phyloP scores from a whole-genome alignment of 2,797 vertebrate species.

The Sebastes cheni region DNA sequence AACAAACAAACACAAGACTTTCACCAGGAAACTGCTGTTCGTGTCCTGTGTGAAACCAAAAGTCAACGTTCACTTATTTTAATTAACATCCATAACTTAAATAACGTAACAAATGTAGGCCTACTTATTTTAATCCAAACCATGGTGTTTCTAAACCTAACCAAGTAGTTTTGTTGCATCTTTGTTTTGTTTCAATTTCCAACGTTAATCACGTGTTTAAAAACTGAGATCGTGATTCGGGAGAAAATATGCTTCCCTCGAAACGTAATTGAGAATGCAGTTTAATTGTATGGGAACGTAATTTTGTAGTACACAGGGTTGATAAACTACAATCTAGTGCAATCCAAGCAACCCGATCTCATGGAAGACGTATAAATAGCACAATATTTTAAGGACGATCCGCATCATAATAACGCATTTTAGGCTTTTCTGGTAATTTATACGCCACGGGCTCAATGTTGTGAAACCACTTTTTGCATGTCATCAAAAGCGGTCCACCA shows the following conservation, averaged over 20 bases:
- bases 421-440: no score
- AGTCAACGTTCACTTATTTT: background rate
- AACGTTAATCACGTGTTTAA: no score
- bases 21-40: no score
- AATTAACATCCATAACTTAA: background rate
- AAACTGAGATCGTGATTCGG: background rate
- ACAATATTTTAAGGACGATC: no score
- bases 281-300: background rate
- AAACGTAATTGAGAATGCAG: background rate
- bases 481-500: no score
- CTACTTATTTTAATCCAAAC: no score
- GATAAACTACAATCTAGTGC: background rate
- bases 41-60: background rate
- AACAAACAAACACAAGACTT: background rate
- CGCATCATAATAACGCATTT: no score
- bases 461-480: no score
- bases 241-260: background rate
- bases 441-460: no score
- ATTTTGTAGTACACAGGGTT: background rate
- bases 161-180: background rate
- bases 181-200: background rate
- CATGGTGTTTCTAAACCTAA: no score
- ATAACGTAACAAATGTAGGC: background rate
- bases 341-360: no score
- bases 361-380: no score